Evolutionary conservation across 2,888 invertebrate genomes (phyloP), one percentile per base, ranked within the genome.

Genomic region (Spisula subtruncata): DNA sequence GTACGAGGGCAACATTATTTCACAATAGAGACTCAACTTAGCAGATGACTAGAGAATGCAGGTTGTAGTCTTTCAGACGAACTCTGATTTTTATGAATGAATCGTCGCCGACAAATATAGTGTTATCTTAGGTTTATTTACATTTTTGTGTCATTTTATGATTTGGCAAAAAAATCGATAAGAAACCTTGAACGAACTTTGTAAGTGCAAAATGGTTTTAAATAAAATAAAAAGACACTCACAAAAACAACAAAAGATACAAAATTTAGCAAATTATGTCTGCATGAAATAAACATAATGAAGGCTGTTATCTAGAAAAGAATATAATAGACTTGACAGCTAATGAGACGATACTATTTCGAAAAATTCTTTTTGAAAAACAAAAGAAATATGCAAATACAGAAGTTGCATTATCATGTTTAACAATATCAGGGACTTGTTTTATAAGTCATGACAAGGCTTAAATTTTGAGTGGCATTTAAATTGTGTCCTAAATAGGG

Each of bases 91-190:
- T 75, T 75, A 75, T 75, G 75, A 75, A 75, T 75, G 75, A 75
- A 75, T 5, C 32, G 75, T 75, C 75, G 16, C 35, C 75, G 35
- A 75, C 75, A 75, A 18, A 75, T 75, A 18, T 75, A 4, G 16
- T 18, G 75, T 75, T 75, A 75, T 75, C 75, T 75, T 0, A 25
- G 75, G 16, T 75, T 12, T 75, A 32, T 75, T 75, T 75, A 75
- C 75, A 75, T 75, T 75, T 75, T 75, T 75, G 75, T 75, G 75
- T 75, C 75, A 75, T 75, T 75, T 75, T 75, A 32, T 75, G 75
- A 75, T 35, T 35, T 18, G 32, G 25, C 75, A 75, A 75, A 32
- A 51, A 32, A 75, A 75, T 75, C 75, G 18, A 32, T 75, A 75
- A 75, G 32, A 75, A 35, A 32, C 32, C 32, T 32, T 1, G 18